Base-by-base conservation (phyloP, 2,888 invertebrate species). In the Petrolisthes cinctipes region DNA sequence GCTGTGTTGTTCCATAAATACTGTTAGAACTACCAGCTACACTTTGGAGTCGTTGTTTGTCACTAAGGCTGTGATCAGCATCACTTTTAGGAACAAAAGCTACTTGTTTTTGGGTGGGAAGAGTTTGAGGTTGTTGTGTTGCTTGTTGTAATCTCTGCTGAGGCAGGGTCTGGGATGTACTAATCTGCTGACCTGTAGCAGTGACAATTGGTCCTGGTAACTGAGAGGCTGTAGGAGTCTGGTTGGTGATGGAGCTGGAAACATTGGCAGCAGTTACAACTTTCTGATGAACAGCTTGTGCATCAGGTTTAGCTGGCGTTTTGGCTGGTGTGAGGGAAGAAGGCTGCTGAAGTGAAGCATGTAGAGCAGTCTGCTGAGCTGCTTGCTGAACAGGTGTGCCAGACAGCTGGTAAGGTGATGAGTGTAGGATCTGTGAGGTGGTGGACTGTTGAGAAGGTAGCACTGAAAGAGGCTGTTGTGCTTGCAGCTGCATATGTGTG, bases 101-200 rank as follows among this genome's bases (percentile, higher is more conserved):
- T 23, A 73, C 84, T 75, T 84, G 84, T 66, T 81, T 88, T 20
- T 88, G 87, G 23, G 51, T 83, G 73, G 83, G 37, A 5, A 79
- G 84, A 23, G 87, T 80, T 23, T 84, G 89, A 51, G 82, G 84
- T 57, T 81, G 85, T 71, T 79, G 87, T 57, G 20, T 23, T 56
- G 81, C 14, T 75, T 87, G 89, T 53, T 89, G 89, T 54, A 87
- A 5, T 56, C 83, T 84, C 78, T 89, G 89, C 81, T 89, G 89
- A n/a, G 84, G 82, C 7, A 89, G 79, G 17, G 81, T 73, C 23
- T 89, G 89, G 57, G 84, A 83, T n/a, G 83, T 82, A 73, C 82
- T 84, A 14, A 71, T 17, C 51, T 82, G 88, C 17, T 81, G 82
- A 23, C 80, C 73, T 73, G 76, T 71, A 53, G 78, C 17, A n/a